Conservation (phyloP, 2,888 invertebrate species). For the Macrosiphum euphorbiae region DNA sequence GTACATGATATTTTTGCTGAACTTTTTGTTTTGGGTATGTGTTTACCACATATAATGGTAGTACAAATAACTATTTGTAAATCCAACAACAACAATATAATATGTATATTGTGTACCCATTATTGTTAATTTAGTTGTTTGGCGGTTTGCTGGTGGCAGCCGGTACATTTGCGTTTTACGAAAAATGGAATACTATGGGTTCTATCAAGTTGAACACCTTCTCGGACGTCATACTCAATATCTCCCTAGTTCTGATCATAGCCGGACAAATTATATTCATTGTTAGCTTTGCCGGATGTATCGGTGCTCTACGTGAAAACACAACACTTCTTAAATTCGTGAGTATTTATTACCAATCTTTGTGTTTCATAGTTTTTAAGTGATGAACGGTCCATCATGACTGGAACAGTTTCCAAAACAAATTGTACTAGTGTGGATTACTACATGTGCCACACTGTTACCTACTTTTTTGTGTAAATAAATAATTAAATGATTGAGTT, state of each 20-base stretch:
- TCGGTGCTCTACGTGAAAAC: slow-evolving; percentile 91
- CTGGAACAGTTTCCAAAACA: neutral
- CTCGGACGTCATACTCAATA: slow-evolving; percentile 88
- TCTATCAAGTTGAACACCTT: slow-evolving; percentile 86
- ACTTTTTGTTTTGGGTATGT: slow-evolving; percentile 92
- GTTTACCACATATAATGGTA: neutral
- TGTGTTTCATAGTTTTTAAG: neutral
- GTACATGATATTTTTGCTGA: slow-evolving; percentile 89
- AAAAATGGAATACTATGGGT: slow-evolving; percentile 92
- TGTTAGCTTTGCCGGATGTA: slow-evolving; percentile 93
- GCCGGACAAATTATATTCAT: slow-evolving; percentile 92
- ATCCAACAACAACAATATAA: neutral
- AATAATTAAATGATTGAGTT: neutral
- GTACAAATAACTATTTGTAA: slow-evolving; percentile 1
- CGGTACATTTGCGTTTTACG: slow-evolving; percentile 91
- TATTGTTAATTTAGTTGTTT: slow-evolving; percentile 76
- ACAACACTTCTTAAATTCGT: slow-evolving; percentile 92
- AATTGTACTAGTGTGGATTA: neutral
- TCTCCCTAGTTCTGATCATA: slow-evolving; percentile 90
- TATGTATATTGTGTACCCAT: neutral
- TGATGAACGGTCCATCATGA: neutral
- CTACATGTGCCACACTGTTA: neutral
- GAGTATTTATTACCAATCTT: slow-evolving; percentile 70
- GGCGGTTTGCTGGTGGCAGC: slow-evolving; percentile 89
- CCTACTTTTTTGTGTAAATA: neutral